Evolutionary conservation across 2,113 vertebrate species (phyloP), one percentile per base, ranked within the genome.

Genomic region (Verasper variegatus): DNA sequence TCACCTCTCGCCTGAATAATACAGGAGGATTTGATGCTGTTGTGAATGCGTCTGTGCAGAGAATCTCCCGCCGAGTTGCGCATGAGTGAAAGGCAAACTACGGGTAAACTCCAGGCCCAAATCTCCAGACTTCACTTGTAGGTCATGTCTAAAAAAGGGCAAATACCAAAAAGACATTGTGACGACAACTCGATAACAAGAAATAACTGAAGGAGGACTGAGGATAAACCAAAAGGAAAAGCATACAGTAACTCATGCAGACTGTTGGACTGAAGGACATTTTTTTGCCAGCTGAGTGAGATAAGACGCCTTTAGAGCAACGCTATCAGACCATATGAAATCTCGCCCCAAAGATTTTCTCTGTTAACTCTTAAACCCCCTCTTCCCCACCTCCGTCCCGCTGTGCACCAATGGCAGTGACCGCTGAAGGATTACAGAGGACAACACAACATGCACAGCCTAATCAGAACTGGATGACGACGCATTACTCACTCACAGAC

Each of bases 341-440:
- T 55, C 70, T 75, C 58, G 69, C 81, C 40, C 69, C 40, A 24
- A 74, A 86, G 78, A 83, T 87, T 89, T 85, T n/a, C 71, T 51
- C 69, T 60, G 76, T 71, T 84, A 91, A 89, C 87, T 82, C 78
- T 68, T 60, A 26, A 31, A 55, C 67, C 66, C 15, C 59, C 59
- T 6, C 31, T 21, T 3, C 26, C 56, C 23, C 10, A 72, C n/a
- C 31, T 59, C 63, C 17, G 0, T 65, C 57, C 79, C 10, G 1
- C 74, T 20, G 66, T 51, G 58, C 74, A 71, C 79, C 91, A 84
- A 89, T 82, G 51, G 71, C 40, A 72, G 58, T 35, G 47, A 61
- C 70, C 69, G 78, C 59, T 76, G 6, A 17, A 54, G 88, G 92
- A 93, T 93, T 94, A 92, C 57, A 68, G 74, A 42, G 62, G 49